phyloP scores from a whole-genome alignment of 1,140 invertebrate species.

The Neodiprion fabricii region DNA sequence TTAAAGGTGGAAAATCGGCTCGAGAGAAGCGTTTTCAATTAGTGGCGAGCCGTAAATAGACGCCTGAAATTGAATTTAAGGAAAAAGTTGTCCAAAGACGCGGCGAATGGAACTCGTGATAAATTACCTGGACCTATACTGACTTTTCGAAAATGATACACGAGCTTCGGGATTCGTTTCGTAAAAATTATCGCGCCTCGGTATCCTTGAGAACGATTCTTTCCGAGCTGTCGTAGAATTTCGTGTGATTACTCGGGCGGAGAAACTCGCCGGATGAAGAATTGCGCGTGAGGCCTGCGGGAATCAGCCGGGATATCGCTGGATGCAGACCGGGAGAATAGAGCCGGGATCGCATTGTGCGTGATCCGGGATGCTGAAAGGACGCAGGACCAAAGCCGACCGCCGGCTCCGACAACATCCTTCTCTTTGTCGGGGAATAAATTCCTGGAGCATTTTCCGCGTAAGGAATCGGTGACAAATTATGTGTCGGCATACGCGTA shows the following conservation, averaged over 20 bases:
- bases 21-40: too few relatives aligned
- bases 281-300: neutral
- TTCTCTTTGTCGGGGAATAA: neutral
- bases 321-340: neutral
- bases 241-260: neutral
- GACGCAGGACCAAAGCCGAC: constrained; percentile 1
- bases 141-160: neutral
- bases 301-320: neutral
- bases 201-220: neutral
- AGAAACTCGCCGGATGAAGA: neutral
- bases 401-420: constrained; percentile 3
- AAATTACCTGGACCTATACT: too few relatives aligned
- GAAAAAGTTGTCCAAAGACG: too few relatives aligned
- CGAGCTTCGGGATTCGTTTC: neutral
- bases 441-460: constrained; percentile 4
- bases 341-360: neutral
- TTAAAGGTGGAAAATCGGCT: too few relatives aligned
- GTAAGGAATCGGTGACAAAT: constrained; percentile 7
- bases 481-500: neutral
- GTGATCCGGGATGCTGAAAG: constrained; percentile 1
- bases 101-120: too few relatives aligned
- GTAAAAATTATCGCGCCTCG: neutral
- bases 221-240: too few relatives aligned
- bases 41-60: too few relatives aligned
- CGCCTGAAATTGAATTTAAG: too few relatives aligned